phyloP scores from a whole-genome alignment of 1,140 invertebrate species.

The Drosophila littoralis region DNA sequence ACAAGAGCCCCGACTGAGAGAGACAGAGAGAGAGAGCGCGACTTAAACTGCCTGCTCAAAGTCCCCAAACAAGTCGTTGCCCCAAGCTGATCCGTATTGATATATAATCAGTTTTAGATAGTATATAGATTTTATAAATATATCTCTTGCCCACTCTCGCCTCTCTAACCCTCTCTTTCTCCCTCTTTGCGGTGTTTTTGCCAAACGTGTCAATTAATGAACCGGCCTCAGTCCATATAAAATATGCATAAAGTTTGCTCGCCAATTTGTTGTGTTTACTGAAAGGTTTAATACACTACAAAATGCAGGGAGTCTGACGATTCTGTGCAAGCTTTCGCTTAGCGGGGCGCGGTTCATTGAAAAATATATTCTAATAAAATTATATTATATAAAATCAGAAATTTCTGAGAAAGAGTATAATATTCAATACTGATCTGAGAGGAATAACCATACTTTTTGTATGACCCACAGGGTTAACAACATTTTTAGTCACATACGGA shows the following conservation, averaged over 20 bases:
- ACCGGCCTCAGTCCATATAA: slow-evolving; percentile 41
- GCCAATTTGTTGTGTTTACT: slow-evolving; percentile 49
- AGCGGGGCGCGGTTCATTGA: too few relatives aligned
- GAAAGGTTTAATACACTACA: slow-evolving; percentile 33
- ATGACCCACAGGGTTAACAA: background rate
- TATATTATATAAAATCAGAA: too few relatives aligned
- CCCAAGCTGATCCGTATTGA: slow-evolving; percentile 24
- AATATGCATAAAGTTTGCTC: slow-evolving; percentile 52
- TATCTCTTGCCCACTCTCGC: background rate
- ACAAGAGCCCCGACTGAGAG: background rate
- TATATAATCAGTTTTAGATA: slow-evolving; percentile 17
- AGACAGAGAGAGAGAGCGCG: background rate
- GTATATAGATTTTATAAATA: slow-evolving; percentile 23
- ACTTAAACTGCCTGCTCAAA: slow-evolving; percentile 10
- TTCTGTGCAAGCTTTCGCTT: slow-evolving; percentile 4
- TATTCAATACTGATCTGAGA: too few relatives aligned
- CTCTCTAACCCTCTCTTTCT: background rate
- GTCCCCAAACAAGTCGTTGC: slow-evolving; percentile 34
- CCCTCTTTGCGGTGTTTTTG: slow-evolving; percentile 2
- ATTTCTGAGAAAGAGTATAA: too few relatives aligned
- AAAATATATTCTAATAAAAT: too few relatives aligned
- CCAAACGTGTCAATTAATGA: slow-evolving; percentile 60
- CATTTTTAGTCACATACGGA: background rate
- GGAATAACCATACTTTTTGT: background rate
- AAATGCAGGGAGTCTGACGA: background rate